Conservation (phyloP, 2,797 vertebrate species). For the Dromococcyx pavoninus region DNA sequence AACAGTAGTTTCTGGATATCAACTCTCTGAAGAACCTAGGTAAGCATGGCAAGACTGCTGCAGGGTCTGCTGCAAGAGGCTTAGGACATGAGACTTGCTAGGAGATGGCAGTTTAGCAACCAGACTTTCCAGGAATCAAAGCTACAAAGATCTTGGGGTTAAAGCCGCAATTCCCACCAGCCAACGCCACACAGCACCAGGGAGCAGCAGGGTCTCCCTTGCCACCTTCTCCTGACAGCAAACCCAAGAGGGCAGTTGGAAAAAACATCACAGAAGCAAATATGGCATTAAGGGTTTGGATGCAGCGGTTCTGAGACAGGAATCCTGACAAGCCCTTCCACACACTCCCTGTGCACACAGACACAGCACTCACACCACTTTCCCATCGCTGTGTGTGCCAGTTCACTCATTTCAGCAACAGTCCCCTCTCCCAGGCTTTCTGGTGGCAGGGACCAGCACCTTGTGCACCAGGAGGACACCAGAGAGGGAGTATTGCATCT, state of each 20-base stretch:
- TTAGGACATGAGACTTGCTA: neutral
- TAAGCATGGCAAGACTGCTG: neutral
- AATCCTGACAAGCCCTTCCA: neutral
- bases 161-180: neutral
- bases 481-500: neutral
- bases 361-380: neutral
- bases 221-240: neutral
- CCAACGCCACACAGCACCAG: rapidly evolving
- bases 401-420: neutral
- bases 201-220: neutral
- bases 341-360: rapidly evolving
- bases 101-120: neutral
- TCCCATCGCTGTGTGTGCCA: rapidly evolving
- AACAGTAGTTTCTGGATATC: neutral
- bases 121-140: neutral
- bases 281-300: neutral
- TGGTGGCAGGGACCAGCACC: neutral
- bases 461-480: neutral
- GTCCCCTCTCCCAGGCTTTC: neutral
- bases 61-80: neutral
- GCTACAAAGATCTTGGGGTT: neutral
- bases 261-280: neutral
- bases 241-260: neutral
- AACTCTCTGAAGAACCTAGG: neutral
- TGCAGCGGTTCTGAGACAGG: neutral